Base-by-base conservation (phyloP, 2,797 vertebrate genomes). In the Trichosurus vulpecula region DNA sequence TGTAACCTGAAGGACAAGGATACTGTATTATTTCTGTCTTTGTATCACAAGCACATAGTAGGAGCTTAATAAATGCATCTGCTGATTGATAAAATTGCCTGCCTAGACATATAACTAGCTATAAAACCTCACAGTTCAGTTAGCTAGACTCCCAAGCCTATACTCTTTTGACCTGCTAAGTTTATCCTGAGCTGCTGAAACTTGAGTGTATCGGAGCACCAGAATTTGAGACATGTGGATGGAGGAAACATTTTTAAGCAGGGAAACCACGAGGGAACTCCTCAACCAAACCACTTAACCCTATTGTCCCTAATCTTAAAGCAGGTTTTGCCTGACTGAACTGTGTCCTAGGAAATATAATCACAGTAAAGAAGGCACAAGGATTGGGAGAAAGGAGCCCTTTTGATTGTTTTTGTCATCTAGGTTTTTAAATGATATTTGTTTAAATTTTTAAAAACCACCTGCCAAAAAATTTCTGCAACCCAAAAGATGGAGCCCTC, bases 51-150 rank as follows among this genome's bases (percentile, higher is more conserved):
- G 1, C 25, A 96, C 31, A 55, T 54, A 95, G 29, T 58, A 94
- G 53, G 14, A 81, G 35, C 41, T 94, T 95, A 94, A 91, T 93
- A 96, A 96, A 94, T 56, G 57, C 74, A 47, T 47, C 19, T 81
- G 19, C 25, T 54, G 54, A 92, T 91, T 96, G 93, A 92, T 90
- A 92, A 93, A 91, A 74, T 93, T 66, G 6, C 6, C 52, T 92
- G 55, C 54, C 81, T 47, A 81, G 41, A 27, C 74, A 47, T 11
- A 25, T 25, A 11, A 11, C 41, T 81, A 81, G 22, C 30, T 81
- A 81, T 81, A 81, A n/a, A 74, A 74, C 10, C n/a, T 74, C 66
- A 61, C 57, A 19, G 4, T 41, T 41, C 6, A 22, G 66, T 2
- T 47, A 47, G 74, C 22, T 27, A 81, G 2, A 74, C 16, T 74